Evolutionary conservation across 1,140 invertebrate genomes (phyloP).

Genomic region (Chymomyza costata): DNA sequence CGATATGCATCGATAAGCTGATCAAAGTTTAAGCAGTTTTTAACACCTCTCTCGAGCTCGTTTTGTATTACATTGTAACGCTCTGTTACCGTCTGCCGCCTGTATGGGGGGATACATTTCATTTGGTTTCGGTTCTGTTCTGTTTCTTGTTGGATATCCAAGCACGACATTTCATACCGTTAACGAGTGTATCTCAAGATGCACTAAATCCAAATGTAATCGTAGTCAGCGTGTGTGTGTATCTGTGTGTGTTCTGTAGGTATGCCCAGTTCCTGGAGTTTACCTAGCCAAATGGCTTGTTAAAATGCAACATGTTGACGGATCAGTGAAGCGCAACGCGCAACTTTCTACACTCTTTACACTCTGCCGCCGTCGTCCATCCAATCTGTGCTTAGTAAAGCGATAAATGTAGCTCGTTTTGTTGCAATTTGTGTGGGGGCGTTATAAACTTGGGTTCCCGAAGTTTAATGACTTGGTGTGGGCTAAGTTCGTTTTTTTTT

Average conservation of each 20-base stretch:
- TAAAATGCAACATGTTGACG: constrained; percentile 26
- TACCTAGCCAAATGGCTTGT: constrained; percentile 16
- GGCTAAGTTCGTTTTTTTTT: constrained; percentile 4
- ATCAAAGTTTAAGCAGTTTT: constrained; percentile 30
- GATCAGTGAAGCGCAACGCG: constrained; percentile 38
- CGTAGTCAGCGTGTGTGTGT: no score
- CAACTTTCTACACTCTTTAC: constrained; percentile 10
- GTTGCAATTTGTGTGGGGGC: constrained; percentile 38
- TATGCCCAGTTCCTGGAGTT: no score
- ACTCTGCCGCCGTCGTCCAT: no score
- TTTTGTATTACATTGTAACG: no score
- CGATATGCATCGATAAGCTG: constrained; percentile 37
- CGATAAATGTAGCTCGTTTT: constrained; percentile 55
- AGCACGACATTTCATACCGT: constrained; percentile 11
- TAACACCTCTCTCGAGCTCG: constrained; percentile 36
- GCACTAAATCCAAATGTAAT: no score
- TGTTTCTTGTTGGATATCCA: no score
- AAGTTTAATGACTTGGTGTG: constrained; percentile 29
- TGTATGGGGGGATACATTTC: no score
- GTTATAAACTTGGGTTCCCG: no score
- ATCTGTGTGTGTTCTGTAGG: no score
- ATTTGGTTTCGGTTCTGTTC: no score
- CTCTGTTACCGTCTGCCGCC: no score
- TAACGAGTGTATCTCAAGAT: no score
- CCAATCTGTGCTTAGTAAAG: constrained; percentile 55